These are phyloP conservation scores for Pseudococcus longispinus DNA, from an alignment of 2,888 invertebrate species.

Conservation along the genomic window DNA sequence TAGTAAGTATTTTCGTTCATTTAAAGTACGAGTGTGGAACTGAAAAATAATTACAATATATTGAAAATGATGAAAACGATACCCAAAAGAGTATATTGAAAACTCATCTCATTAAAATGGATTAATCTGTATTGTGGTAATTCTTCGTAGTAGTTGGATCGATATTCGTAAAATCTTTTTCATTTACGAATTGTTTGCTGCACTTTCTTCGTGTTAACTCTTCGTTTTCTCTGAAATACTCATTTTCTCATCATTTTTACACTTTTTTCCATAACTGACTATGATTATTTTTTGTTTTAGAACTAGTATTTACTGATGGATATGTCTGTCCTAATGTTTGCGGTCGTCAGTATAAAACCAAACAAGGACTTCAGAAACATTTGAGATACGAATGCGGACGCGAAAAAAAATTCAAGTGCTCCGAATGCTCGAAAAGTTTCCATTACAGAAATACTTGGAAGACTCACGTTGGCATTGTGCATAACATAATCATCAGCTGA, in stretches of 20 bases:
- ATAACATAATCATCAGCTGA: not conserved
- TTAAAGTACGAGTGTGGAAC: constrained; percentile 62
- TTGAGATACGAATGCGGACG: constrained; percentile 57
- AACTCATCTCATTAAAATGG: constrained; percentile 44
- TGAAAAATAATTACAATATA: constrained; percentile 66
- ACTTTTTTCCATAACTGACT: not conserved
- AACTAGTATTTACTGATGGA: not conserved
- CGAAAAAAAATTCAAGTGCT: constrained; percentile 44
- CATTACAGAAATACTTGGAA: not conserved
- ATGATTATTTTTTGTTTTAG: not conserved
- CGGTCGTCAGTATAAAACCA: constrained; percentile 51
- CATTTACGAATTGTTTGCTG: no score
- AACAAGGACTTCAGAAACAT: constrained; percentile 49
- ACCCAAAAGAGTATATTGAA: constrained; percentile 45
- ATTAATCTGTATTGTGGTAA: not conserved
- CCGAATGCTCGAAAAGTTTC: not conserved
- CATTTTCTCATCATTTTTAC: not conserved
- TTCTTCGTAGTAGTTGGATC: no score
- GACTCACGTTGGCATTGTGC: constrained; percentile 13
- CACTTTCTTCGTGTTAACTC: not conserved
- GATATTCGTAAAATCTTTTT: no score
- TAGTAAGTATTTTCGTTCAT: constrained; percentile 58
- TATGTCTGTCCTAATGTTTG: constrained; percentile 37
- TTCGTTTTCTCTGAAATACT: not conserved
- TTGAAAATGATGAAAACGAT: not conserved